Conservation (phyloP, 2,888 invertebrate genomes). For the Resseliella maxima region DNA sequence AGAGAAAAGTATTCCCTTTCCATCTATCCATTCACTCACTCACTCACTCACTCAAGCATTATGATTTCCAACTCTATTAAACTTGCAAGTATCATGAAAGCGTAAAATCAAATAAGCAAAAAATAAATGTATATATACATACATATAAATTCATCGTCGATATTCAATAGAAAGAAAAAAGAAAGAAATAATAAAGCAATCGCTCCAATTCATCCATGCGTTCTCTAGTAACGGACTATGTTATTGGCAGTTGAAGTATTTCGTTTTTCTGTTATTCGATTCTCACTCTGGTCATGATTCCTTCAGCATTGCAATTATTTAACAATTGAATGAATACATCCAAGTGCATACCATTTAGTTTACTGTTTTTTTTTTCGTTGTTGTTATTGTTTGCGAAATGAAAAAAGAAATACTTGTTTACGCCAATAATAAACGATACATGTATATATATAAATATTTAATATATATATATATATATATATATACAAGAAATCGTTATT, state of each 20-base stretch:
- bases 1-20: background rate
- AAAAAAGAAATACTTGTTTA: slow-evolving; percentile 40
- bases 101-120: background rate
- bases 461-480: no score
- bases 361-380: background rate
- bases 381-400: background rate
- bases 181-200: background rate
- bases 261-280: background rate
- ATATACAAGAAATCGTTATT: background rate
- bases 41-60: background rate
- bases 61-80: background rate
- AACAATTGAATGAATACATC: slow-evolving; percentile 48
- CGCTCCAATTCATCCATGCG: background rate
- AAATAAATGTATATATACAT: background rate
- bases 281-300: background rate
- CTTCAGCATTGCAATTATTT: slow-evolving; percentile 35
- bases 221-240: background rate
- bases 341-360: slow-evolving; percentile 46
- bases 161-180: background rate
- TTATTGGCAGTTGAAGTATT: slow-evolving; percentile 34
- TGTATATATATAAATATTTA: no score
- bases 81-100: background rate
- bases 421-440: background rate
- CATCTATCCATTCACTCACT: no score
- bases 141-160: no score